phyloP scores from a whole-genome alignment of 2,888 invertebrate species.

The Onchidella celtica region DNA sequence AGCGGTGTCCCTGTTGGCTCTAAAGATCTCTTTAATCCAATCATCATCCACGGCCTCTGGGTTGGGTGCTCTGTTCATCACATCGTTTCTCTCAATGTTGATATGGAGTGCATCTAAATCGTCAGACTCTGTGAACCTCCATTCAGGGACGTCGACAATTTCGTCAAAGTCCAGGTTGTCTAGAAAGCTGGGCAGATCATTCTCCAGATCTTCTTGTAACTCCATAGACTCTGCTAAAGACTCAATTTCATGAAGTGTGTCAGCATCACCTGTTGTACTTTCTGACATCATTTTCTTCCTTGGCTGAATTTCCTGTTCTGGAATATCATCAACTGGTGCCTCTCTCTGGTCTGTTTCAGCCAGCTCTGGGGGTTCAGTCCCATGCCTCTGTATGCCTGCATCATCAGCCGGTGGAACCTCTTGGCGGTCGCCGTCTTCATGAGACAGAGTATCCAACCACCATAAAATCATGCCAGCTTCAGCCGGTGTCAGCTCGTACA shows the following conservation, averaged over 20 bases:
- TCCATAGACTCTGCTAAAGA: neutral
- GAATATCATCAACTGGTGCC: neutral
- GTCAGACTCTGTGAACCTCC: constrained; percentile 2
- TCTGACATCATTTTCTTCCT: too few relatives aligned
- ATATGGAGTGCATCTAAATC: neutral
- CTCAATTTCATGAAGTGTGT: neutral
- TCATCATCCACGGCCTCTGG: constrained; percentile 37
- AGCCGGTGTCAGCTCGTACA: neutral
- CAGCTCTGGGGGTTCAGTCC: neutral
- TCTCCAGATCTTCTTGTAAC: neutral
- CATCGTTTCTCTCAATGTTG: neutral
- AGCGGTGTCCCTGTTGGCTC: neutral
- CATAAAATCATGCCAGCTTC: neutral
- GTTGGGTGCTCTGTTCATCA: neutral
- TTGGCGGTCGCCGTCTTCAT: neutral
- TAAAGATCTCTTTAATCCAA: neutral
- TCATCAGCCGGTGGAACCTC: too few relatives aligned
- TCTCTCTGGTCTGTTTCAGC: neutral
- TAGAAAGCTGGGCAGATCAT: neutral
- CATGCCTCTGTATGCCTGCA: neutral
- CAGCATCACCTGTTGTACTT: neutral
- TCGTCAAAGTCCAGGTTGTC: neutral
- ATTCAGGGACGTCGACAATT: neutral
- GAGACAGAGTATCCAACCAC: neutral
- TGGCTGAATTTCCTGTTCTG: neutral